phyloP scores from a whole-genome alignment of 1,140 invertebrate species.

The Vanessa tameamea region DNA sequence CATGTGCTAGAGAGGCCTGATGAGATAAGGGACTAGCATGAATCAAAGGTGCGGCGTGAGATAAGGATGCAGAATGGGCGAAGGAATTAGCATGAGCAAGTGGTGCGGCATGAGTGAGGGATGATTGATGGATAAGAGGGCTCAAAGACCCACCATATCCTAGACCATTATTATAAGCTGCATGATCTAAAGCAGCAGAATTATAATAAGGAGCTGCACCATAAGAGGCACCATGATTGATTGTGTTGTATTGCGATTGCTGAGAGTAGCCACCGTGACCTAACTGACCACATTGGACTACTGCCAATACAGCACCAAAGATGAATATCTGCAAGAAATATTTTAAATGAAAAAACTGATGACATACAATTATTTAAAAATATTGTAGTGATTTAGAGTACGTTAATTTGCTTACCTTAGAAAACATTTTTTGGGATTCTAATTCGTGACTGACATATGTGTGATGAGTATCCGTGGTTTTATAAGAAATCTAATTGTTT shows the following conservation, averaged over 20 bases:
- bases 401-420: constrained; percentile 60
- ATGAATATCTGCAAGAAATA: constrained; percentile 61
- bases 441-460: constrained; percentile 68
- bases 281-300: constrained; percentile 63
- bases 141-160: constrained; percentile 12
- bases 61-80: constrained; percentile 40
- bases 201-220: not conserved
- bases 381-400: not conserved
- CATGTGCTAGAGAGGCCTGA: constrained; percentile 32
- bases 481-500: constrained; percentile 67
- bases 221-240: constrained; percentile 8
- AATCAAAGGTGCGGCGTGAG: constrained; percentile 39
- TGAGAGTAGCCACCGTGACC: constrained; percentile 49
- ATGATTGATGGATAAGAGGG: constrained; percentile 30
- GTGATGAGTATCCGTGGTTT: constrained; percentile 66
- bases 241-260: constrained; percentile 11
- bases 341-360: not conserved
- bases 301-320: constrained; percentile 61
- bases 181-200: constrained; percentile 10
- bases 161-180: constrained; percentile 16
- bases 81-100: constrained; percentile 38
- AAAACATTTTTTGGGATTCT: constrained; percentile 70
- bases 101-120: constrained; percentile 31
- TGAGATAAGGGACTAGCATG: constrained; percentile 38
- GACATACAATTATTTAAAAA: not conserved